Evolutionary conservation across 2,113 vertebrate genomes (phyloP), one percentile per base, ranked within the genome.

Genomic region (Ceuthmochares aereus): DNA sequence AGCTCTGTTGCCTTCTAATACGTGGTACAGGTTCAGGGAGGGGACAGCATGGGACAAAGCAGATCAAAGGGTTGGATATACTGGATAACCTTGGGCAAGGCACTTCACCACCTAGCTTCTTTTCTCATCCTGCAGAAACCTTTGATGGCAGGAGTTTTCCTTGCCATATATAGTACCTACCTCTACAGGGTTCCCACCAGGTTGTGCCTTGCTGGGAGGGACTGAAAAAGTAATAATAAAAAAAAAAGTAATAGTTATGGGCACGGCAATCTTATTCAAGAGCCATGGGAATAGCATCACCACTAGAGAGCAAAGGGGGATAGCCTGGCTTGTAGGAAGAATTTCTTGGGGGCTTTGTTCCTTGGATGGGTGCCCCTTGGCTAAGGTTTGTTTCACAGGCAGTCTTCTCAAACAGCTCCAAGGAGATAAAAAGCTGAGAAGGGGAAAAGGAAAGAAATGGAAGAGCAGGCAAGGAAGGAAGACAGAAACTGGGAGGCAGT

Each of bases 1-100:
- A 86, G 54, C 40, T 47, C 45, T 81, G 3, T 14, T 59, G 52
- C 7, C 0, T 66, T 36, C 0, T 0, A 55, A 17, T 34, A 52
- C 1, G 7, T 23, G 67, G 43, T 37, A 47, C 4, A 42, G 32
- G 58, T 75, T 29, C 29, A 37, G 45, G n/a, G 52, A 66, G 56
- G 51, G 22, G 23, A 58, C 26, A 84, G 55, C 45, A 30, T 6
- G 34, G 73, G 18, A 74, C 66, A 75, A 42, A 78, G 81, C 32
- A 64, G 36, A 69, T 80, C 30, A 26, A 80, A 88, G 63, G 86
- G 40, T 9, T 77, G 54, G 43, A 43, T 1, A 0, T 26, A 20
- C 21, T 47, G 34, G 13, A 10, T 47, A 80, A 56, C 14, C 54
- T 43, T 75, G 47, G 42, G 8, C 73, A 74, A 58, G 60, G 55